These are phyloP conservation scores for Isaurus tuberculatus DNA, from an alignment of 92 coral and sea anemone genomes.

Conservation along the genomic window DNA sequence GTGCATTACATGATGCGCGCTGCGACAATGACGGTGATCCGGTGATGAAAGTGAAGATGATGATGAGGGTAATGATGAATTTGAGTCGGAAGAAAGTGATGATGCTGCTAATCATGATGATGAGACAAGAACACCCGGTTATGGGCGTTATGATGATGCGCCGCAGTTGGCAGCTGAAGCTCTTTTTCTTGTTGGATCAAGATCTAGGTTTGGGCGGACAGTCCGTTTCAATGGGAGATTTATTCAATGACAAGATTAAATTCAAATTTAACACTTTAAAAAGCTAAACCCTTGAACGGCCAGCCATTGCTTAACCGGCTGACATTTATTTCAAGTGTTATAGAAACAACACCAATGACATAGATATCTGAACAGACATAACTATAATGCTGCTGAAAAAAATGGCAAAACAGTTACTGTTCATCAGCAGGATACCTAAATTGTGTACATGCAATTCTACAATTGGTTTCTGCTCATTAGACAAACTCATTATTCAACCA, in stretches of 20 bases:
- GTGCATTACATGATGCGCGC: slow-evolving; percentile 16
- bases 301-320: no score
- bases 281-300: slow-evolving; percentile 24
- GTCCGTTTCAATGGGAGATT: slow-evolving; percentile 49
- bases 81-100: slow-evolving; percentile 12
- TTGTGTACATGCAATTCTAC: neutral
- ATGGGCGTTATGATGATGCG: slow-evolving; percentile 37
- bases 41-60: slow-evolving; percentile 15
- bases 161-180: slow-evolving; percentile 37
- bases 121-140: slow-evolving; percentile 24
- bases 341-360: slow-evolving; percentile 15
- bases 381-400: no score
- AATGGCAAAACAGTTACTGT: no score
- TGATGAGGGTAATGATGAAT: slow-evolving; percentile 37
- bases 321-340: slow-evolving; percentile 24
- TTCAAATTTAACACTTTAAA: slow-evolving; percentile 12
- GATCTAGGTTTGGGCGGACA: slow-evolving; percentile 51
- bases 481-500: slow-evolving; percentile 34
- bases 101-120: slow-evolving; percentile 38
- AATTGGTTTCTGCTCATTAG: neutral
- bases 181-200: slow-evolving; percentile 42
- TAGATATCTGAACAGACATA: no score
- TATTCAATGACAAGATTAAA: slow-evolving; percentile 40
- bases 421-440: no score
- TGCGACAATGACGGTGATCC: no score